Base-by-base conservation (phyloP, 1,140 invertebrate species). In the Myzus persicae region DNA sequence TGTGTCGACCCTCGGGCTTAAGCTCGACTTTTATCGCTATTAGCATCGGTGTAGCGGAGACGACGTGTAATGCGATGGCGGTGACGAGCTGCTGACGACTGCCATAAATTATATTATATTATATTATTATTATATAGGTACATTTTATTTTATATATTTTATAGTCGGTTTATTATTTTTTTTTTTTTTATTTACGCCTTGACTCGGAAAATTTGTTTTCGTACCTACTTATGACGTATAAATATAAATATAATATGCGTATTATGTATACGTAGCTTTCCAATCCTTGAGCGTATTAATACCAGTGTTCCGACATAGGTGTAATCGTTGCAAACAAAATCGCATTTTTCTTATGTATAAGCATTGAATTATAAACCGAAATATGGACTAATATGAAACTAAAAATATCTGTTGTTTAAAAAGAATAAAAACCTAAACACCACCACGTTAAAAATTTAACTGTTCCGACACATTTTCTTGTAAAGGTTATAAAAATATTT, bases 11-110 rank as follows among this genome's bases (percentile, higher is more conserved):
- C 36, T 22, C 31, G 26, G 81, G 91, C 91, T 93, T 93, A 93
- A 93, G 81, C 81, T 85, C 91, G 91, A 93, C 91, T 93, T 93
- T 93, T 84, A 84, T 85, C 91, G 91, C 81, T 85, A 84, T 44
- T 51, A 85, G 51, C 36, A 42, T 89, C 48, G 48, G n/a, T 59
- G 88, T 54, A n/a, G 88, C 22, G 18, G 51, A 36, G 36, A 2
- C 22, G 48, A 89, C 6, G 31, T n/a, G 84, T 42, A 31, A 31
- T 67, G 84, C 42, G 40, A 46, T 22, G 84, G 22, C 42, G 9
- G 26, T 2, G 38, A 90, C 22, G 24, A 54, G 24, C 38, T 6
- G 14, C 38, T 11, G n/a, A 67, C 31, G 59, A 76, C 31, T n/a
- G 59, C n/a, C 36, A 26, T 67, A 31, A 4, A 76, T 76, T 20